phyloP scores from a whole-genome alignment of 2,113 vertebrate species.

The Plectropomus leopardus region DNA sequence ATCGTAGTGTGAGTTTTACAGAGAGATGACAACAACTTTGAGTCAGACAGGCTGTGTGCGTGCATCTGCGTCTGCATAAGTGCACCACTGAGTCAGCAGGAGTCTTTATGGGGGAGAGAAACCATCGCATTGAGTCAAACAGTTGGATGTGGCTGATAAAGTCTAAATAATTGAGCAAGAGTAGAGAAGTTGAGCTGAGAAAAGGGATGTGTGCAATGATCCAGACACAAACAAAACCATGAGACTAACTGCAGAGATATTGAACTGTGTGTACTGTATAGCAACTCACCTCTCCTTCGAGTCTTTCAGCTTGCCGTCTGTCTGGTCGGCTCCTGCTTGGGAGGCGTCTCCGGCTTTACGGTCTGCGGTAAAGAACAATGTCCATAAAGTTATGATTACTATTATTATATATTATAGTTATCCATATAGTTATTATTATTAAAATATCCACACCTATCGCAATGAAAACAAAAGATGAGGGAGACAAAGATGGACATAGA shows the following conservation, averaged over 20 bases:
- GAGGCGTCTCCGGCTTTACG: constrained; percentile 80
- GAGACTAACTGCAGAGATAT: constrained; percentile 12
- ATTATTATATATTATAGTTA: too few relatives aligned
- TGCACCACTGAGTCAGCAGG: constrained; percentile 44
- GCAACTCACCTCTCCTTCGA: constrained; percentile 82
- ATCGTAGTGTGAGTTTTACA: constrained; percentile 26
- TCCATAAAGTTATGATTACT: too few relatives aligned
- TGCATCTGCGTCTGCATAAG: neutral
- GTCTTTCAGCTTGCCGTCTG: constrained; percentile 78
- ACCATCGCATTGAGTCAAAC: constrained; percentile 39
- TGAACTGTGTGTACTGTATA: neutral
- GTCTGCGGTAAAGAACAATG: constrained; percentile 68
- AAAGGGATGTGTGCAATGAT: constrained; percentile 11
- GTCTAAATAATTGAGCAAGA: constrained; percentile 37
- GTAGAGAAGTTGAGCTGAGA: constrained; percentile 21
- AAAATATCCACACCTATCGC: constrained; percentile 1
- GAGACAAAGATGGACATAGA: neutral
- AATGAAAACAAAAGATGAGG: neutral
- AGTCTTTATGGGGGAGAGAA: constrained; percentile 8
- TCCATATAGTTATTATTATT: too few relatives aligned
- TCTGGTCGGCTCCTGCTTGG: constrained; percentile 76
- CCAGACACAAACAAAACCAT: constrained; percentile 23
- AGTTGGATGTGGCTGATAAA: constrained; percentile 26
- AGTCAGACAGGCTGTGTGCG: constrained; percentile 33
- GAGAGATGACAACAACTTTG: constrained; percentile 29